These are phyloP conservation scores for Centropus bengalensis DNA, from an alignment of 2,113 vertebrate genomes.

Conservation along the genomic window DNA sequence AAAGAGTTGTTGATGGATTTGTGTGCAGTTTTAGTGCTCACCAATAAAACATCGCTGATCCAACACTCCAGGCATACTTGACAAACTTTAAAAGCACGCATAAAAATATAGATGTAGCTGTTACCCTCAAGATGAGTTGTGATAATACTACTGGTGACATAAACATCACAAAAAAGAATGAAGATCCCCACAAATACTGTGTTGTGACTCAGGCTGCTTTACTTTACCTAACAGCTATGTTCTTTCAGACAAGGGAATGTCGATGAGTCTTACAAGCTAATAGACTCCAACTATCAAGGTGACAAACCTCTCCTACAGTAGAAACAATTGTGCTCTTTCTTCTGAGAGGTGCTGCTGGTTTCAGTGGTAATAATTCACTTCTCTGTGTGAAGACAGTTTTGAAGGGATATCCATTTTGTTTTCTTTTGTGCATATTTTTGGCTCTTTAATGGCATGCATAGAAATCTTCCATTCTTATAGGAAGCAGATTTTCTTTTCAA, in stretches of 20 bases:
- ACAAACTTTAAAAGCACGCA: not conserved
- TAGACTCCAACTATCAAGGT: not conserved
- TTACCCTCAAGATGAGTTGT: not conserved
- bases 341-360: not conserved
- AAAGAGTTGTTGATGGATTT: not conserved
- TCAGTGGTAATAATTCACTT: not conserved
- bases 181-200: constrained; percentile 2
- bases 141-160: not conserved
- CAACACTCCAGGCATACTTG: not conserved
- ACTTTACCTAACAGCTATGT: not conserved
- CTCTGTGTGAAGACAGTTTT: not conserved
- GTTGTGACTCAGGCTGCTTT: not conserved
- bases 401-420: not conserved
- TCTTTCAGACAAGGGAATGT: not conserved
- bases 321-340: not conserved
- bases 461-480: not conserved
- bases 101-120: constrained; percentile 20
- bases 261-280: not conserved
- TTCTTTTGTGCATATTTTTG: not conserved
- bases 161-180: not conserved
- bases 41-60: not conserved
- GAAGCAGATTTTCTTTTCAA: not conserved
- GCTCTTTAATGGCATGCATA: not conserved
- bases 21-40: not conserved
- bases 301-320: not conserved